Evolutionary conservation across 2,888 invertebrate genomes (phyloP), one percentile per base, ranked within the genome.

Genomic region (Leptinotarsa tumamoca): DNA sequence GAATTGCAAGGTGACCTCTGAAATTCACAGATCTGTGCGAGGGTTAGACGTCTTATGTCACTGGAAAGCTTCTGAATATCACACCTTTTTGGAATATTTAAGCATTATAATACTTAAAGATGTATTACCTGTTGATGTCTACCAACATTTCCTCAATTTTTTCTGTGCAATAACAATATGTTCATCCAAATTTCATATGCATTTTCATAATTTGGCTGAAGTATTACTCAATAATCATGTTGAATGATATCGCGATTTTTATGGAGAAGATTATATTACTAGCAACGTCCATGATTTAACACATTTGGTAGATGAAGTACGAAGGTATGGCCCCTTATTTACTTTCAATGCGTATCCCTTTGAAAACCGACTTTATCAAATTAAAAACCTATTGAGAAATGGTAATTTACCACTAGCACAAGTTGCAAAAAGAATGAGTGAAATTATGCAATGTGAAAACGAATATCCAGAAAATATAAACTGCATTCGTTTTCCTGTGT

Each of bases 221-320:
- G 3, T 2, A 23, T 3, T 68, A 50, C 33, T 68, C 14, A 1
- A 43, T 58, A 4, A 63, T 4, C 71, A 71, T 52, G 52, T 15
- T 63, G 71, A 76, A 51, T 17, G 4, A 4, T 15, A 15, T 51
- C 13, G 51, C 14, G 3, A 54, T 71, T 51, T 63, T 18, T 77
- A 77, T 68, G 77, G 75, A 4, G 68, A 73, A 71, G 72, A 77
- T 3, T 75, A 77, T 23, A 75, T 77, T 3, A 75, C 75, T 0
- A 77, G 77, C 23, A 77, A 75, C 52, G 72, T 77, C 3, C 77
- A 83, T 78, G 84, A 83, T 66, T 80, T 83, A 14, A 87, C 86
- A 79, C 81, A 82, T 10, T 87, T 84, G 82, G 86, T 87, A 80
- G 86, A 83, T 67, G 81, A 78, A 52, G 27, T 27, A 27, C 27